Conservation (phyloP, 1,140 invertebrate species). For the Eubasilissa regina region DNA sequence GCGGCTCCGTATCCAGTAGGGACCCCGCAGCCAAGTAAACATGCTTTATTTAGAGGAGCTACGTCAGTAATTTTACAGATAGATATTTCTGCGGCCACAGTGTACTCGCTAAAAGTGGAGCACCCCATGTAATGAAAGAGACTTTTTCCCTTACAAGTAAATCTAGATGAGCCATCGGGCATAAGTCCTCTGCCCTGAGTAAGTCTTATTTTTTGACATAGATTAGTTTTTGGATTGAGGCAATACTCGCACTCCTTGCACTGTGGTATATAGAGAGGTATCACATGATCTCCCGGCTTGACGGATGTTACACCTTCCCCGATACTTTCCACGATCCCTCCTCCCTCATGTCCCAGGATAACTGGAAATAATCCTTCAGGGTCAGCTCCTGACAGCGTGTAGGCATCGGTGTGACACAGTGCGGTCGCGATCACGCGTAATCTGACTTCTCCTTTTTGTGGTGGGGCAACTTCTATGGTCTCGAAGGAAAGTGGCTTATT, state of each 20-base stretch:
- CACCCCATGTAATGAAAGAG: conserved; percentile 99
- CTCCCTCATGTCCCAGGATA: conserved; percentile 95
- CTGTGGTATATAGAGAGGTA: conserved; percentile 97
- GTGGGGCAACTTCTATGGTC: conserved; percentile 94
- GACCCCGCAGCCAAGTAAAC: conserved; percentile 96
- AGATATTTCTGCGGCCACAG: conserved; percentile 97
- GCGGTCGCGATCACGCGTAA: conserved; percentile 89
- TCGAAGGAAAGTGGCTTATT: conserved; percentile 91
- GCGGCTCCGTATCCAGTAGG: conserved; percentile 95
- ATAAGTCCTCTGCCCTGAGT: conserved; percentile 93
- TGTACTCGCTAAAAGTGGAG: conserved; percentile 98
- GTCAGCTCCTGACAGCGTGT: conserved; percentile 93
- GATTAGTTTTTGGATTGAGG: conserved; percentile 94
- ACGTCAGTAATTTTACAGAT: conserved; percentile 84
- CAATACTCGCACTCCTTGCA: conserved; percentile 98
- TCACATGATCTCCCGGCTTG: conserved; percentile 93
- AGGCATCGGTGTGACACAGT: conserved; percentile 98
- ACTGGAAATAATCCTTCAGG: conserved; percentile 96
- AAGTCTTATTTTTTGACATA: conserved; percentile 94
- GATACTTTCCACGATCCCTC: conserved; percentile 95
- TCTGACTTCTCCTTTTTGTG: conserved; percentile 89
- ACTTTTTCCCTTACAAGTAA: conserved; percentile 92
- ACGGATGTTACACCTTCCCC: conserved; percentile 94
- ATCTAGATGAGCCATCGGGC: conserved; percentile 95
- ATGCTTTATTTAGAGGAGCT: conserved; percentile 93